These are phyloP conservation scores for Trachymyrmex cornetzi DNA, from an alignment of 1,140 invertebrate genomes.

Conservation along the genomic window DNA sequence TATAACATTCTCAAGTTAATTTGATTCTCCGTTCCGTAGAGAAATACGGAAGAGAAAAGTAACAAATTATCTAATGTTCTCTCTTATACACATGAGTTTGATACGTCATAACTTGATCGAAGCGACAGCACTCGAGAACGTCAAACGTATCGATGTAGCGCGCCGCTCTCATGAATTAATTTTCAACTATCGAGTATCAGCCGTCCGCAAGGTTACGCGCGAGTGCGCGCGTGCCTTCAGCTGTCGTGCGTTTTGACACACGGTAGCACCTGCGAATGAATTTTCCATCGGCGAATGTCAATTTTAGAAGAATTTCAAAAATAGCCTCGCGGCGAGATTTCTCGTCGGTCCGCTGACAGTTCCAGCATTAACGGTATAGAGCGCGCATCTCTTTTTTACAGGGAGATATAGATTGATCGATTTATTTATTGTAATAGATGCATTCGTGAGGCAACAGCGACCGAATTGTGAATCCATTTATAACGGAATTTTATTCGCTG, in stretches of 20 bases:
- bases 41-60: background rate
- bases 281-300: conserved; percentile 63
- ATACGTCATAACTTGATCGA: conserved; percentile 23
- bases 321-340: conserved; percentile 47
- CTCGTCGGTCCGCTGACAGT: conserved; percentile 33
- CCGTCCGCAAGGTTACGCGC: conserved; percentile 40
- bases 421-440: conserved; percentile 46
- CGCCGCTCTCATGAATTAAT: conserved; percentile 56
- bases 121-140: conserved; percentile 29
- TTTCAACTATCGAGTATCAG: conserved; percentile 47
- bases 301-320: conserved; percentile 50
- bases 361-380: conserved; percentile 45
- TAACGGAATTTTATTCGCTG: conserved; percentile 12
- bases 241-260: conserved; percentile 60
- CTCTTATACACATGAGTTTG: background rate
- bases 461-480: conserved; percentile 43
- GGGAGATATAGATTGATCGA: conserved; percentile 24
- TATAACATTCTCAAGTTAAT: no score
- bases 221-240: conserved; percentile 41
- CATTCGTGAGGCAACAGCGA: conserved; percentile 3
- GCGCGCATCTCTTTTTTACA: conserved; percentile 12
- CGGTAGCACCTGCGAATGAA: conserved; percentile 54
- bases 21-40: background rate
- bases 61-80: conserved; percentile 1
- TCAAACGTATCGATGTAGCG: conserved; percentile 44